Evolutionary conservation across 2,113 vertebrate genomes (phyloP), one percentile per base, ranked within the genome.

Genomic region (Rana temporaria): DNA sequence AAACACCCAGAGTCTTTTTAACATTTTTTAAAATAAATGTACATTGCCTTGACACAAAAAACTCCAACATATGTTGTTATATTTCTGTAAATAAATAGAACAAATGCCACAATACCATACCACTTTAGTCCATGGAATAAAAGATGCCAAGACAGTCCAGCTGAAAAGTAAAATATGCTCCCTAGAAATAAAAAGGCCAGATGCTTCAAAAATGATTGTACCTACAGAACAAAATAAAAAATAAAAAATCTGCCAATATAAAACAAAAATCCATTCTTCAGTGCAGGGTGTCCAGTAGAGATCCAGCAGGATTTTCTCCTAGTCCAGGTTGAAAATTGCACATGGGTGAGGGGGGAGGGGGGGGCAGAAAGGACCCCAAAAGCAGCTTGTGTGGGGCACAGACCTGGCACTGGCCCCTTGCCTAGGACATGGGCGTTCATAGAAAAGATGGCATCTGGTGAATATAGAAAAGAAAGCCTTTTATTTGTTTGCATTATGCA

Each of bases 401-500:
- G 53, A 57, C 14, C 16, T 67, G 76, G 63, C 52, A n/a, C 22
- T 56, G 73, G 57, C 59, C 20, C 74, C 22, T 62, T 78, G 52
- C 48, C 77, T 16, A 4, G 63, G n/a, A 16, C 52, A 32, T 73
- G 24, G 17, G n/a, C 18, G 11, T 15, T 4, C n/a, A 9, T 19
- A 19, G 59, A 20, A 24, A 78, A 66, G 26, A 38, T 67, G 65
- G 65, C 30, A 24, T 20, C 72, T 62, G 72, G 4, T n/a, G 56
- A 19, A 18, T 22, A 17, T 30, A 19, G 65, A 22, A 22, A 78
- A 59, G 42, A 20, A 20, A 68, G 66, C 55, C 78, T 71, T 78
- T 81, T 72, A 81, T 81, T 59, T 24, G 70, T 74, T 59, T 56
- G 68, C 60, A 38, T 6, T 66, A 48, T 82, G 79, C 79, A 65